phyloP scores from a whole-genome alignment of 2,113 vertebrate genomes.

The Leiothrix lutea region DNA sequence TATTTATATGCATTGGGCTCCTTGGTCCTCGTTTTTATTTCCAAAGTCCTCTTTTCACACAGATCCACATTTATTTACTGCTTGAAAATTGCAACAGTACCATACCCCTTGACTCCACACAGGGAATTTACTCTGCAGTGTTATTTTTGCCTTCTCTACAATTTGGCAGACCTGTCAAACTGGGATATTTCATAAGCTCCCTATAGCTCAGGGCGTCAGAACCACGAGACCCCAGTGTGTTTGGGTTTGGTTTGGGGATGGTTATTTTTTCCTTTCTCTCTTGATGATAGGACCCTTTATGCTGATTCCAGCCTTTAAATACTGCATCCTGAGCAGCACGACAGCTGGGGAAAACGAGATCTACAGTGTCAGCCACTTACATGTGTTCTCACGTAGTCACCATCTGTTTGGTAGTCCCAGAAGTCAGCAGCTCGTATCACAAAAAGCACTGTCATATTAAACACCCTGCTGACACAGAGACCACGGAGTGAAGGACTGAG shows the following conservation, averaged over 20 bases:
- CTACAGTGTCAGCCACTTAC: constrained; percentile 52
- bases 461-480: constrained; percentile 48
- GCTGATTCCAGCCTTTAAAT: background rate
- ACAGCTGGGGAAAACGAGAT: constrained; percentile 31
- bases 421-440: constrained; percentile 11
- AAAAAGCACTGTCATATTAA: constrained; percentile 29
- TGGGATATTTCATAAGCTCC: background rate
- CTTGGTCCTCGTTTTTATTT: background rate
- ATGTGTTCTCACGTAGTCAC: constrained; percentile 28
- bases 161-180: background rate
- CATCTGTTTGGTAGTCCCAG: constrained; percentile 43
- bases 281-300: background rate
- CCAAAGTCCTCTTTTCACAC: background rate
- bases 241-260: background rate
- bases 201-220: background rate
- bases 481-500: background rate
- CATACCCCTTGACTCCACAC: background rate
- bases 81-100: background rate
- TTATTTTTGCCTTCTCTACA: background rate
- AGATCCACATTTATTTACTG: background rate
- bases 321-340: background rate
- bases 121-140: background rate
- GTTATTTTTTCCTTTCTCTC: background rate
- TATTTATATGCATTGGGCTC: background rate
- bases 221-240: background rate